Conservation (phyloP, 2,113 vertebrate genomes). For the Mirza zaza region DNA sequence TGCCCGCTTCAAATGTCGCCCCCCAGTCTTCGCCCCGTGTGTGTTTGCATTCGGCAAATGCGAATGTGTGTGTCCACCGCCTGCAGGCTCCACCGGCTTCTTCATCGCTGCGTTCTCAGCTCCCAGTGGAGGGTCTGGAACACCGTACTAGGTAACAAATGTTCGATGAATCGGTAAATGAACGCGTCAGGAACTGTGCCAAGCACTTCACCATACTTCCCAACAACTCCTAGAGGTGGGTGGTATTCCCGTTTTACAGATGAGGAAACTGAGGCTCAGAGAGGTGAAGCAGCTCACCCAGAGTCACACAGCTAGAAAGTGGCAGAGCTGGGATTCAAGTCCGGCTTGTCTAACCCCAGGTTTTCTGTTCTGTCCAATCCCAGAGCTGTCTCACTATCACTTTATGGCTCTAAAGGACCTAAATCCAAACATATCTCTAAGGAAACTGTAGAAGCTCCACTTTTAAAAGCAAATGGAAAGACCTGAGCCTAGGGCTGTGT, state of each 20-base stretch:
- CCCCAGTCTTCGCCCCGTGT: background rate
- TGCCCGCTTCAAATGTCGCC: background rate
- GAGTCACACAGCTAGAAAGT: background rate
- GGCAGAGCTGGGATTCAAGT: background rate
- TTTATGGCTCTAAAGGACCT: background rate
- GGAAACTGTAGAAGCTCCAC: background rate
- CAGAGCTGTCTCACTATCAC: background rate
- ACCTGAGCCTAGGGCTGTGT: background rate
- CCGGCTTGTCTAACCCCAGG: background rate
- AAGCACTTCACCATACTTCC: background rate
- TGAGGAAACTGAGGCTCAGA: background rate
- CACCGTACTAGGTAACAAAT: background rate
- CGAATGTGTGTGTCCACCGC: accelerated
- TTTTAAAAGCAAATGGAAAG: background rate
- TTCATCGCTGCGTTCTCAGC: background rate
- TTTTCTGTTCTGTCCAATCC: background rate
- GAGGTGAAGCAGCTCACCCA: background rate
- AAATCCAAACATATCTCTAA: background rate
- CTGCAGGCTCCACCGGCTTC: accelerated
- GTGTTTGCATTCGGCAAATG: background rate
- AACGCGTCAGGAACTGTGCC: background rate
- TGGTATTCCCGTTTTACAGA: background rate
- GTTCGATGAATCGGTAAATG: background rate
- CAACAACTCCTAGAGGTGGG: too few species aligned
- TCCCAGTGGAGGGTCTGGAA: background rate